Conservation (phyloP, 2,797 vertebrate genomes). For the Anguilla marmorata region DNA sequence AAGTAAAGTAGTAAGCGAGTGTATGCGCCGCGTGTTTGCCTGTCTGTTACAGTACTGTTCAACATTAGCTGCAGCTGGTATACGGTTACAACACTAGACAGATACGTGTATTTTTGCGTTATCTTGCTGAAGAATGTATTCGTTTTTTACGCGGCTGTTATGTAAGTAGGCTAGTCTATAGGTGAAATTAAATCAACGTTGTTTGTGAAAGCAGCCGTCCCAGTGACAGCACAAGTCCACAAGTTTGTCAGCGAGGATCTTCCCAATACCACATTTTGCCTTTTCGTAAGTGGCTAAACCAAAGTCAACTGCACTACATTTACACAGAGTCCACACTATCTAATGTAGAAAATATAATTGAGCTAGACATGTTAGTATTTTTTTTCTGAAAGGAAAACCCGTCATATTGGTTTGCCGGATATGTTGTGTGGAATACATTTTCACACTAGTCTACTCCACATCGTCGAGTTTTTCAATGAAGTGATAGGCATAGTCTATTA, state of each 20-base stretch:
- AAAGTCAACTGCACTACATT: background rate
- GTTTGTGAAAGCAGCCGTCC: background rate
- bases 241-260: background rate
- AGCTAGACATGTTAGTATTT: no score
- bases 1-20: background rate
- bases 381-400: no score
- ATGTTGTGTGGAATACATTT: no score
- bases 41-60: background rate
- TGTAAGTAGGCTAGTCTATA: background rate
- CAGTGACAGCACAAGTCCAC: background rate
- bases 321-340: background rate
- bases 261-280: background rate
- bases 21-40: background rate
- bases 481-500: no score
- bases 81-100: background rate
- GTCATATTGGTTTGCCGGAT: no score
- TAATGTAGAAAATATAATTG: no score
- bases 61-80: background rate
- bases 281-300: background rate
- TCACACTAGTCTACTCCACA: no score
- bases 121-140: background rate
- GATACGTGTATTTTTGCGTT: background rate
- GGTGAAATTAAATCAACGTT: background rate
- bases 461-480: no score
- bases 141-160: background rate